These are phyloP conservation scores for Tipula vernalis DNA, from an alignment of 2,888 invertebrate species.

Conservation along the genomic window DNA sequence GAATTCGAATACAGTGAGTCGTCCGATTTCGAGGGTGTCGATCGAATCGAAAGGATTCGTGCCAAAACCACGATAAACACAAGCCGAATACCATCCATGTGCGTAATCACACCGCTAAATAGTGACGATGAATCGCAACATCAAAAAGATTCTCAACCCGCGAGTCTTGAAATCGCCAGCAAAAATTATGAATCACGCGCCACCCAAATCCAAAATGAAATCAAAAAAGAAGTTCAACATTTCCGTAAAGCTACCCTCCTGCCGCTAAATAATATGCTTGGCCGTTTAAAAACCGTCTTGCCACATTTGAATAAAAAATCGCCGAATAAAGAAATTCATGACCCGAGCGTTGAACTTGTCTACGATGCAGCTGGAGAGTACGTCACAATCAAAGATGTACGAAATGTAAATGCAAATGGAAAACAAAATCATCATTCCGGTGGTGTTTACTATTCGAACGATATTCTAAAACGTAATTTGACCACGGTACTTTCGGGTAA, in stretches of 20 bases:
- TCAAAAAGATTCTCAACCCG: not conserved
- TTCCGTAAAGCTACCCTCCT: slow-evolving; percentile 37
- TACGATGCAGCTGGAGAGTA: slow-evolving; percentile 53
- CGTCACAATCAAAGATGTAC: slow-evolving; percentile 72
- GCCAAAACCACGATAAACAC: slow-evolving; percentile 79
- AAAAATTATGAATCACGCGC: slow-evolving; percentile 17
- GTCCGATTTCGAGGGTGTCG: slow-evolving; percentile 77
- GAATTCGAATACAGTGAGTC: slow-evolving; percentile 79
- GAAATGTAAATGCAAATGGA: slow-evolving; percentile 22
- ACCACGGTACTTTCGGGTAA: slow-evolving; percentile 47
- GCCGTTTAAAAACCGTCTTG: slow-evolving; percentile 53
- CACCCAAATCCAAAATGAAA: slow-evolving; percentile 17
- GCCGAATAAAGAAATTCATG: slow-evolving; percentile 38
- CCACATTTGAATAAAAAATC: slow-evolving; percentile 41
- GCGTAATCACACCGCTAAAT: slow-evolving; percentile 76
- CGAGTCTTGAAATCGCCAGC: slow-evolving; percentile 5
- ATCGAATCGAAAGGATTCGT: slow-evolving; percentile 71
- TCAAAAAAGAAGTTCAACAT: slow-evolving; percentile 20
- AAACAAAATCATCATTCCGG: slow-evolving; percentile 35
- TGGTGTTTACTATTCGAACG: slow-evolving; percentile 50
- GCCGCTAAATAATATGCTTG: slow-evolving; percentile 61
- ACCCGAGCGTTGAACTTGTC: slow-evolving; percentile 31
- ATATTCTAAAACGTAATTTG: slow-evolving; percentile 50
- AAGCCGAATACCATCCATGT: slow-evolving; percentile 83
- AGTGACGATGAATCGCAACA: slow-evolving; percentile 63